Evolutionary conservation across 2,113 vertebrate species (phyloP), one percentile per base, ranked within the genome.

Genomic region (Antidorcas marsupialis): DNA sequence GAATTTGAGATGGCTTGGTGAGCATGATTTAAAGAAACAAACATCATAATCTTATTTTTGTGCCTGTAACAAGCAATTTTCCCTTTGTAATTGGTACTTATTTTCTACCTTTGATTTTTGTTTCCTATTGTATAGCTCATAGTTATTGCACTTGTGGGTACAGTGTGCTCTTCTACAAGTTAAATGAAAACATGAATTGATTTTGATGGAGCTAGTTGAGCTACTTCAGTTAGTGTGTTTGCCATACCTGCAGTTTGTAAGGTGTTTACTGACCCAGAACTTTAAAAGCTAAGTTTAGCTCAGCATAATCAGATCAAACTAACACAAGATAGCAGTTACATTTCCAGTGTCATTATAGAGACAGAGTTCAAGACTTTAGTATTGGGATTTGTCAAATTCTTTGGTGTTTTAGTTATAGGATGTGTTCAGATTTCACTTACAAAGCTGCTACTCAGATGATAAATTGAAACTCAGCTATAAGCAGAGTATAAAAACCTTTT

Each of bases 221-320:
- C 71, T 87, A 88, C 33, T 95, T 95, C 67, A 59, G 33, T 45
- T 55, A 47, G 33, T 88, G n/a, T 43, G 12, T 36, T 59, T 95
- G 81, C 83, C 86, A 93, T 67, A 74, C 45, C 43, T 91, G 15
- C 5, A 97, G 55, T 92, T 96, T 27, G 59, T 96, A 91, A 71
- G 25, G 14, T 74, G 47, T 94, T 97, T 94, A 87, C 60, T 95
- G 89, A 97, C 79, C 90, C 90, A 97, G 79, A 96, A 95, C 67
- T 57, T 96, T 50, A 67, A 93, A 97, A 95, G 82, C 64, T n/a
- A 92, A 93, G 39, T 94, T 94, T 60, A 95, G 71, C 28, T 39
- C 21, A 95, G 89, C 39, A 74, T 9, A 89, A 1, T 95, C 94
- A 83, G 86, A 93, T 92, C 43, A 78, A 81, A 82, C 85, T 55